phyloP scores from a whole-genome alignment of 2,888 invertebrate genomes.

The Sussaba pulchella region DNA sequence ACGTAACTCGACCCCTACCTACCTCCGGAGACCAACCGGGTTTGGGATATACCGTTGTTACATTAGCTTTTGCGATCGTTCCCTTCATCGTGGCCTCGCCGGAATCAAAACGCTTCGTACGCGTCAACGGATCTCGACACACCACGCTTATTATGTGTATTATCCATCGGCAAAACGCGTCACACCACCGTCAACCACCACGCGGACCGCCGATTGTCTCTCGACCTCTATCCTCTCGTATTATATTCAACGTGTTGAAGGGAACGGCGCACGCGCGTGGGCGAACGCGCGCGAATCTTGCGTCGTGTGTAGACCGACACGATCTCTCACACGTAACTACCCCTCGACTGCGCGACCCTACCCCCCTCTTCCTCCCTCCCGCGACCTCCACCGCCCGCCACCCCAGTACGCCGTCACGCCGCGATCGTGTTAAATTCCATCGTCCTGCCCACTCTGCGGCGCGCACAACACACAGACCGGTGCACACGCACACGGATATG shows the following conservation, averaged over 20 bases:
- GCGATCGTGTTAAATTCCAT: conserved; percentile 79
- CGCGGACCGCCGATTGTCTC: conserved; percentile 73
- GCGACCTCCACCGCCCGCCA: conserved; percentile 69
- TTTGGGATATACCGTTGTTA: conserved; percentile 62
- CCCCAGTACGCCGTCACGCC: conserved; percentile 41
- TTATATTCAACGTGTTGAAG: conserved; percentile 71
- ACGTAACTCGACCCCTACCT: conserved; percentile 80
- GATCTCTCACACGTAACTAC: conserved; percentile 72
- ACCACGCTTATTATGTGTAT: conserved; percentile 82
- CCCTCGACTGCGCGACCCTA: conserved; percentile 7
- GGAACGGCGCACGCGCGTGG: conserved; percentile 71
- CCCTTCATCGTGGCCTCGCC: conserved; percentile 44
- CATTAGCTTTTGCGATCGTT: conserved; percentile 56
- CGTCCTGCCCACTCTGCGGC: conserved; percentile 70
- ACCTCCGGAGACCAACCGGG: conserved; percentile 68
- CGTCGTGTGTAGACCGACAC: conserved; percentile 73
- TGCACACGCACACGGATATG: conserved; percentile 20
- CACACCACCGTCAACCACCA: conserved; percentile 25
- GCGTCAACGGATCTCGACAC: conserved; percentile 48
- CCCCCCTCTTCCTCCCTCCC: conserved; percentile 68
- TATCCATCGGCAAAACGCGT: conserved; percentile 71
- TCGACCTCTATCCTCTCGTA: conserved; percentile 7
- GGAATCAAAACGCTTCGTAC: no score
- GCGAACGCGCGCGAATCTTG: no score
- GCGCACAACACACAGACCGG: conserved; percentile 31